Evolutionary conservation across 2,113 vertebrate genomes (phyloP), one percentile per base, ranked within the genome.

Genomic region (Prunella fulvescens): DNA sequence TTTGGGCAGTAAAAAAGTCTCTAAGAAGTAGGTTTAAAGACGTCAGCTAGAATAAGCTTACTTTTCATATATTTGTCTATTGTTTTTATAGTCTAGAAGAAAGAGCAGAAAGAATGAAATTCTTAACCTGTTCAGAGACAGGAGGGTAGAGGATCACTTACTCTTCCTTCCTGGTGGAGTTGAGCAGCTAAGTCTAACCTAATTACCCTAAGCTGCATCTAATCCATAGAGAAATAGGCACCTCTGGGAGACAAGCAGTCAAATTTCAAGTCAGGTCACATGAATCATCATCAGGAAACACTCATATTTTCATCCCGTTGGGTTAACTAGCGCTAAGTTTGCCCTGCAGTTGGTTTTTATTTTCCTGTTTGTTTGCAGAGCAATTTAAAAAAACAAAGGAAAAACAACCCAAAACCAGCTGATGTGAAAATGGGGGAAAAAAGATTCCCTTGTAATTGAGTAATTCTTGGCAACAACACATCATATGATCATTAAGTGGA

Each of bases 281-380:
- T 54, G 42, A 44, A 14, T 51, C 0, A 0, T 67, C 35, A 40
- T 85, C 33, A 51, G 37, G 48, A 79, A 60, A 50, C 13, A 9
- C 28, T 62, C 9, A 13, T 54, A 39, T 57, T 42, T 54, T 86
- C 37, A 72, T 48, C 35, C n/a, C 0, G 0, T 40, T 1, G 4
- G 39, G 26, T 73, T 70, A 66, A 39, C 12, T 31, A 44, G 13
- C 78, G 61, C 48, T 40, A 31, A 16, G 13, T 78, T 70, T 84
- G 29, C 77, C 69, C 44, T 48, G 25, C 35, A 44, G 31, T n/a
- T 81, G 60, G 1, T 9, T 74, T 80, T 71, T 64, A 9, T 67
- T 70, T 78, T 65, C 26, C 42, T 62, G 23, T 74, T 90, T 70
- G 28, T 51, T 81, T 84, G 29, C 48, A 26, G 39, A 28, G 11